Evolutionary conservation across 2,888 invertebrate genomes (phyloP), one percentile per base, ranked within the genome.

Genomic region (Bhutanitis thaidina): DNA sequence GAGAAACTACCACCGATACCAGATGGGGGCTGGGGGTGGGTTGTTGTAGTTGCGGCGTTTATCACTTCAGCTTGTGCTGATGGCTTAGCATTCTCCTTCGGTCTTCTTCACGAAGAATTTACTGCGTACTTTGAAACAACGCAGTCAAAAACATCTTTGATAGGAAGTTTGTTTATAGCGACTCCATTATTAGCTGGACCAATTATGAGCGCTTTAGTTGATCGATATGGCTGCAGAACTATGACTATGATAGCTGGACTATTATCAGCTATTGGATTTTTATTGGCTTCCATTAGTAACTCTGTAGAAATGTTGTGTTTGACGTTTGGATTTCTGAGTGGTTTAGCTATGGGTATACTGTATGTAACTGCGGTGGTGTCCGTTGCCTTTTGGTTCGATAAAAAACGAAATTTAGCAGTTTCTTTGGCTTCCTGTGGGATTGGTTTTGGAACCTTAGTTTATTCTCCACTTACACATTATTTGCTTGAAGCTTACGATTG

Each of bases 361-460:
- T 97, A 96, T 73, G 96, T 97, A 14, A 95, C 97, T 1, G 95
- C 96, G 5, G 96, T 97, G 2, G 97, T 97, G 0, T 94, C 95
- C 36, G 95, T 97, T 36, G 96, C 97, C 0, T 97, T 96, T 74
- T 97, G 97, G 94, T 97, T 97, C 68, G 96, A 97, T 67, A 95
- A 95, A 72, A 93, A 93, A 72, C 91, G 97, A 45, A 95, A 95
- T 27, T 89, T 97, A 55, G 97, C 97, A 1, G 96, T 96, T 0
- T 95, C 97, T 5, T 84, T 97, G 49, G 95, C 96, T 0, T 96
- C 96, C 0, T 96, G 96, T 57, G 97, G 97, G 1, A 95, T 96
- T 0, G 97, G 97, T 0, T 93, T 96, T 52, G 97, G 97, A 14
- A 97, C 97, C 0, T 93, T 96, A 65, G 82, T 96, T n/a, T 96